A percentile compares a stretch with the other conserved stretches of the same genome.
phyloP scores from a whole-genome alignment of 2,113 vertebrate genomes.

The Lagopus leucura region DNA sequence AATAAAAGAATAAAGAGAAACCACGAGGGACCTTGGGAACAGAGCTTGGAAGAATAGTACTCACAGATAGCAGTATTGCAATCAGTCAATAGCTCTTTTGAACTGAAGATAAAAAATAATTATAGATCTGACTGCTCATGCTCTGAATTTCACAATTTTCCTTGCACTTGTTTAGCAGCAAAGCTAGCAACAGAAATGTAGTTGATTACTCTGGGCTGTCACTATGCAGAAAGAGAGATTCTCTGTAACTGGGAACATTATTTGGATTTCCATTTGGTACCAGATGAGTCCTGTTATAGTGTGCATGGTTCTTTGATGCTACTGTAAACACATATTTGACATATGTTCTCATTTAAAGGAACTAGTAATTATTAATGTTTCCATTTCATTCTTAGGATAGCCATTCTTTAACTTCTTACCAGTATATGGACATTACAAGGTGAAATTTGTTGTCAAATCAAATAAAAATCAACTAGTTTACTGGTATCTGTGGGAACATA shows the following conservation, averaged over 20 bases:
- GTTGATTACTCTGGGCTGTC: neutral
- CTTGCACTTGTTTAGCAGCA: neutral
- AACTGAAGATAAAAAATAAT: neutral
- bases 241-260: neutral
- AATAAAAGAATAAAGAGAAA: neutral
- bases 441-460: neutral
- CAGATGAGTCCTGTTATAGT: neutral
- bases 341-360: constrained; percentile 13
- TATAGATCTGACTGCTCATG: neutral
- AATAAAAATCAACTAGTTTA: neutral
- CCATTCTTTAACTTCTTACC: neutral
- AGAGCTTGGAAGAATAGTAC: neutral
- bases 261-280: constrained; percentile 9
- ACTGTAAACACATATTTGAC: constrained; percentile 7
- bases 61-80: neutral
- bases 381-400: neutral
- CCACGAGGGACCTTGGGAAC: neutral
- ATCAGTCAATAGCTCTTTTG: neutral
- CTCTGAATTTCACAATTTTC: neutral
- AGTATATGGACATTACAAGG: neutral
- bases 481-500: neutral
- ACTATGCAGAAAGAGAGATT: neutral
- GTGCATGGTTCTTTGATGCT: constrained; percentile 1
- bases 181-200: neutral
- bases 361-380: neutral